Base-by-base conservation (phyloP, 2,113 vertebrate species). In the Cyanoderma ruficeps region DNA sequence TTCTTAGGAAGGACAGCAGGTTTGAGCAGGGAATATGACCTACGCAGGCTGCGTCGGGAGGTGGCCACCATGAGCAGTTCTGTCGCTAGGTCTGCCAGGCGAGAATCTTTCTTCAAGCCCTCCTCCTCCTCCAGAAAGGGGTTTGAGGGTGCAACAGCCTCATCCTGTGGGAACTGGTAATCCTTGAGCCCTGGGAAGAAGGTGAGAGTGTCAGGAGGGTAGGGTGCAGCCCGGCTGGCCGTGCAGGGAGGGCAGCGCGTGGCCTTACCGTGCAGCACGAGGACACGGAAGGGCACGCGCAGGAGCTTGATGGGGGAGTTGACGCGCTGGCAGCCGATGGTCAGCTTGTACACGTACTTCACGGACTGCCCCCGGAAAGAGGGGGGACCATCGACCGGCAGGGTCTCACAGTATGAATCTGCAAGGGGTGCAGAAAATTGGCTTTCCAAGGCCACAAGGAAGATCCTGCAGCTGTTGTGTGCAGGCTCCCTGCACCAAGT, bases 311-410 rank as follows among this genome's bases (percentile, higher is more conserved):
- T 99, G 57, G 99, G 99, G 5, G 99, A 99, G 98, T 99, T 99
- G 94, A 99, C 99, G 7, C 99, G 98, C 97, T 99, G 99, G 97
- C 99, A 99, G 97, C 99, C 99, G 12, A 99, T 99, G 65, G 99
- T 99, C 97, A 99, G 96, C 95, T 99, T 99, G 98, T 99, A 99
- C 87, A 99, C 99, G 0, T 99, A 99, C 94, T 99, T 99, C 87
- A 99, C 99, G 0, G 99, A 98, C 97, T 99, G 99, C 7, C 99
- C 99, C 13, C 99, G 98, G 94, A 99, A 99, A 46, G 99, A 99
- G 12, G 99, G 99, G 12, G 99, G 99, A 39, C 99, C 99, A 0
- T 99, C 99, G 4, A 98, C 87, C 2, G 99, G 99, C 65, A 99
- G 98, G 0, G 98, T 97, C 95, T 99, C 99, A 46, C 98, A 99